Conservation (phyloP, 2,113 vertebrate genomes). For the Gymnobelideus leadbeateri region DNA sequence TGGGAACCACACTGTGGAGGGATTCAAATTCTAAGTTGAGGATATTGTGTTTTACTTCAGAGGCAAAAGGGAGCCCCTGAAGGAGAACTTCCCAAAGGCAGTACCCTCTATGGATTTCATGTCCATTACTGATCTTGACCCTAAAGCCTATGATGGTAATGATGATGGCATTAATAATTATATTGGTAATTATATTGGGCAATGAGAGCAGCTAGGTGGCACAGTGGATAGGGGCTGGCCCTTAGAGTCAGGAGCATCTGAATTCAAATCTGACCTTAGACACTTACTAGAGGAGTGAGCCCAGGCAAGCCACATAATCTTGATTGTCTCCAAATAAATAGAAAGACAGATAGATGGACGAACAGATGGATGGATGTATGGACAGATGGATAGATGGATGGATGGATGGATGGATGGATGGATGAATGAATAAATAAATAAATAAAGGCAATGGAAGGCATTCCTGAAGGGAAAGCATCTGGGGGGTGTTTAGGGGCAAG, state of each 20-base stretch:
- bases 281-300: neutral
- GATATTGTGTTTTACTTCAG: neutral
- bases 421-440: no score
- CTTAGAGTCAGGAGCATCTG: slow-evolving; percentile 1
- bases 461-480: neutral
- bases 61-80: neutral
- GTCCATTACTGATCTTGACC: neutral
- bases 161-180: neutral
- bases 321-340: slow-evolving; percentile 19
- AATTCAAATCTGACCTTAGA: slow-evolving; percentile 1
- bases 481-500: neutral
- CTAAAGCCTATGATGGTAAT: neutral
- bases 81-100: neutral
- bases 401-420: no score
- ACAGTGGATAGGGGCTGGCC: neutral
- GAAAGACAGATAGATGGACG: slow-evolving; percentile 19
- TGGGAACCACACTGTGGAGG: neutral
- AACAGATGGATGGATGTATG: no score
- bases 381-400: no score
- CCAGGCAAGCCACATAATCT: neutral
- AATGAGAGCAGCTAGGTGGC: neutral
- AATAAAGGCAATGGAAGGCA: neutral
- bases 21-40: neutral
- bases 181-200: slow-evolving; percentile 21
- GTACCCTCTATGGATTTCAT: neutral